Base-by-base conservation (phyloP, 2,113 vertebrate genomes). In the Antechinus stuartii region DNA sequence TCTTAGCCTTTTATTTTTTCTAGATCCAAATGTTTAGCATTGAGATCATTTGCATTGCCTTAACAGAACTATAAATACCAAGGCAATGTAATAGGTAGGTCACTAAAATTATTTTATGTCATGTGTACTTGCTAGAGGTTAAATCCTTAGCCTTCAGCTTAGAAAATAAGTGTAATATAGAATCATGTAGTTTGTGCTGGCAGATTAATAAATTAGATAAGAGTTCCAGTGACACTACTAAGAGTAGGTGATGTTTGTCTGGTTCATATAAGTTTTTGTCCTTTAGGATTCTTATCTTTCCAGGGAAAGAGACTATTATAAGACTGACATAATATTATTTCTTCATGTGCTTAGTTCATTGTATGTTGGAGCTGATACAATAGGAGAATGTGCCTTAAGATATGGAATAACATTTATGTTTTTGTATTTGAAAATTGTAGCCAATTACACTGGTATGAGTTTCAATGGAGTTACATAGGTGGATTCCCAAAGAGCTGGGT, bases 381-480 rank as follows among this genome's bases (percentile, higher is more conserved):
- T 24, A 8, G 19, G 25, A 50, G 61, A 96, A 94, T 50, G 35
- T 14, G 8, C 2, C 1, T 56, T 1, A 27, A 94, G 35, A 84
- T 84, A 42, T 42, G 19, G 16, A 55, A 89, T 90, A 3, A 90
- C 54, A 95, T 91, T 46, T n/a, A 35, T 68, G n/a, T 76, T 91
- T 92, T 94, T 96, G 30, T 4, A 55, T 96, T 94, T 89, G 68
- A 84, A 26, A 93, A 90, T 93, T 54, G 23, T 57, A 91, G 0
- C 27, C 12, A 76, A 49, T 91, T 89, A 30, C 1, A 95, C 95
- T 52, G 91, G 9, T 42, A 57, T 76, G 10, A 26, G 2, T 76
- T 94, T 57, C 55, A n/a, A 47, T 42, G 27, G 92, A 9, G 30
- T 24, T 42, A 53, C 50, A 3, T 46, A 92, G 19, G 49, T 50